Base-by-base conservation (phyloP, 64 coral and sea anemone species). In the Cladopsammia gracilis region DNA sequence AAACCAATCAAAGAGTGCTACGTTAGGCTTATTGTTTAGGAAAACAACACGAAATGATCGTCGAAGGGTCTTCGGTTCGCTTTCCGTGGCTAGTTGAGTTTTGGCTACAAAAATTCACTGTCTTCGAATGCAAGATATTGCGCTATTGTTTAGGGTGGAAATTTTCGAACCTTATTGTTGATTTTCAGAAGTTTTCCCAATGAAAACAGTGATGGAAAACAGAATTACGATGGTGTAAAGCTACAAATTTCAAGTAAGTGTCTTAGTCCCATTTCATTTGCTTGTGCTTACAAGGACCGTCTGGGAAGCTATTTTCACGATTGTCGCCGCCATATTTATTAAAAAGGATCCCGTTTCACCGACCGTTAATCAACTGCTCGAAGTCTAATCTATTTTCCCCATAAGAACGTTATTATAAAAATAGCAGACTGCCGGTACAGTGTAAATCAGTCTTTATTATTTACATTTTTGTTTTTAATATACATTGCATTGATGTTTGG, bases 181-280 rank as follows among this genome's bases (percentile, higher is more conserved):
- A 68, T 68, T 68, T 68, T 22, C 7, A 23, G 64, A 25, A 68
- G 64, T 68, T 68, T 68, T 68, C 7, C 64, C 20, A 4, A 23
- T 4, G 20, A 9, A 68, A 68, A n/a, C 7, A 68, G 64, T 7
- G 7, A 4, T 68, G 18, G 64, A 23, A 18, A 68, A 68, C 64
- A 25, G 64, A 68, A 68, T 16, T 23, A 20, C 3, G 64, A 68
- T 22, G 7, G 64, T 68, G 19, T 4, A 68, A 68, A n/a, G 64
- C 52, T 11, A 56, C 52, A 56, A 56, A 56, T 56, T 56, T 56
- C 52, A 56, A 56, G 52, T 56, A 56, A 68, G 64, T 68, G 64
- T 68, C 64, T 68, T 24, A 68, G 64, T 68, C 64, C 64, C 64
- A 68, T 68, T 68, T 68, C 64, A 68, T 24, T 68, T 68, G 6